These are phyloP conservation scores for Mythimna impura DNA, from an alignment of 2,888 invertebrate genomes.

Conservation along the genomic window DNA sequence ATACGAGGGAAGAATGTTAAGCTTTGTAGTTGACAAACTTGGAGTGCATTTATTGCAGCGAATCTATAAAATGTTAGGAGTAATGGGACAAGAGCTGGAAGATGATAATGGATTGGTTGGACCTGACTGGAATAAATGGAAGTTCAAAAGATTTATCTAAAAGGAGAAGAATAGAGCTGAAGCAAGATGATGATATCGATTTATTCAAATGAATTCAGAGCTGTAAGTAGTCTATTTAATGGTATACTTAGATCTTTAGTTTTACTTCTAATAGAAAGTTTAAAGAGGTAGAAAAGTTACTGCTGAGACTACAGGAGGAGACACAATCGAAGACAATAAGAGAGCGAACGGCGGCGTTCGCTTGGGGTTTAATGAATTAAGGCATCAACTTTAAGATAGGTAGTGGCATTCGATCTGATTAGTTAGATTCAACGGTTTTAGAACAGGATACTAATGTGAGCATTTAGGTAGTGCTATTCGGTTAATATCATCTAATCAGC, in stretches of 20 bases:
- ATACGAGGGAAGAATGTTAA: slow-evolving; percentile 1
- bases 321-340: too few species aligned
- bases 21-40: not conserved
- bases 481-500: not conserved
- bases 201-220: not conserved
- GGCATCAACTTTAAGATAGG: not conserved
- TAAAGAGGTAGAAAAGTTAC: not conserved
- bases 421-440: not conserved
- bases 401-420: not conserved
- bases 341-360: too few species aligned
- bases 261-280: not conserved
- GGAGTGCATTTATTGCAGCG: not conserved
- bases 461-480: not conserved
- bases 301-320: not conserved
- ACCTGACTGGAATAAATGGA: not conserved
- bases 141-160: not conserved
- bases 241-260: not conserved
- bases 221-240: too few species aligned
- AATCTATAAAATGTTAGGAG: not conserved
- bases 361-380: too few species aligned
- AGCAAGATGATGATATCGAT: not conserved
- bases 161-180: not conserved
- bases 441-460: not conserved
- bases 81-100: not conserved
- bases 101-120: not conserved